phyloP scores from a whole-genome alignment of 2,888 invertebrate species.

The Ochropleura leucogaster region DNA sequence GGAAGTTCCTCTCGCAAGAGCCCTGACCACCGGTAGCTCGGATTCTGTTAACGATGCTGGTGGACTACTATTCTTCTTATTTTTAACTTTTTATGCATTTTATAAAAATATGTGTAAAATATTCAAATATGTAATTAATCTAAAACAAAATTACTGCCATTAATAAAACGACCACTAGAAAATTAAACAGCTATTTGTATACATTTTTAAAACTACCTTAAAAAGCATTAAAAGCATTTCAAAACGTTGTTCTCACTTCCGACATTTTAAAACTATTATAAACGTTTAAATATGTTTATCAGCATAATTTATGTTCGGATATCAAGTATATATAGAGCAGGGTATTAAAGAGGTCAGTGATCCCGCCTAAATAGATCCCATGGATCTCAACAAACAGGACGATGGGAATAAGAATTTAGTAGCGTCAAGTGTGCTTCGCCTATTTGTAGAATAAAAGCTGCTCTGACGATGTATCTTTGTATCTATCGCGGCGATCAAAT shows the following conservation, averaged over 20 bases:
- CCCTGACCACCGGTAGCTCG: no score
- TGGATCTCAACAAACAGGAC: slow-evolving; percentile 36
- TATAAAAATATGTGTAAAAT: no score
- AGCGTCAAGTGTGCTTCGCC: slow-evolving; percentile 43
- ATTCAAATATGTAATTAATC: no score
- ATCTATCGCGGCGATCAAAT: slow-evolving; percentile 29
- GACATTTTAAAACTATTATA: slow-evolving; percentile 16
- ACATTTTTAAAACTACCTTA: no score
- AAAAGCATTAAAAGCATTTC: slow-evolving; percentile 7
- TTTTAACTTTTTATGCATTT: no score
- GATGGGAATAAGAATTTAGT: slow-evolving; percentile 48
- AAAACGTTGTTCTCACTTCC: neutral
- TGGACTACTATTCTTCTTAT: no score
- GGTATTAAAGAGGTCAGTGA: slow-evolving; percentile 48
- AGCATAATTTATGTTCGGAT: slow-evolving; percentile 47
- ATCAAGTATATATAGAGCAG: slow-evolving; percentile 48
- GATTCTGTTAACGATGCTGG: no score
- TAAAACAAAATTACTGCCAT: no score
- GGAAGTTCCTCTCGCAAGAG: no score
- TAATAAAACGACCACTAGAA: no score
- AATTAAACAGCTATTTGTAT: no score
- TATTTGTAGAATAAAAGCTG: slow-evolving; percentile 42
- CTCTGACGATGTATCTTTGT: slow-evolving; percentile 4
- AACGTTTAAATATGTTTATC: slow-evolving; percentile 26
- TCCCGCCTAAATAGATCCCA: slow-evolving; percentile 48